These are phyloP conservation scores for Troilus luridus DNA, from an alignment of 2,888 invertebrate species.

Conservation along the genomic window DNA sequence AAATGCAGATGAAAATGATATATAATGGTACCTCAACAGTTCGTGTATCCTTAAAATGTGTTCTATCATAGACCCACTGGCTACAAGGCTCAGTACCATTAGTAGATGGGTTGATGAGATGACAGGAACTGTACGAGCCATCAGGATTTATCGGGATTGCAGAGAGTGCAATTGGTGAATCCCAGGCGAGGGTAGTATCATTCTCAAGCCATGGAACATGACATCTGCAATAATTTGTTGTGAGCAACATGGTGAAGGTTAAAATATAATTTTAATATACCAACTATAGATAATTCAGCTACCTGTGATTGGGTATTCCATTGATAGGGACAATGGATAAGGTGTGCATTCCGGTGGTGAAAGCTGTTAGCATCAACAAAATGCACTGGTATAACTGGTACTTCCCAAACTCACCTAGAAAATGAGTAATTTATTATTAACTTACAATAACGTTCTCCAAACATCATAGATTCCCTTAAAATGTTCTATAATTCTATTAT, in stretches of 20 bases:
- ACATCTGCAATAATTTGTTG: slow-evolving; percentile 72
- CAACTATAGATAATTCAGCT: slow-evolving; percentile 60
- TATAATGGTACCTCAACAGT: slow-evolving; percentile 73
- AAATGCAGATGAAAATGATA: neutral
- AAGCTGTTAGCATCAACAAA: slow-evolving; percentile 82
- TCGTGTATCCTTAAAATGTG: slow-evolving; percentile 80
- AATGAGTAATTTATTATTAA: slow-evolving; percentile 7
- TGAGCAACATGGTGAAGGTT: neutral
- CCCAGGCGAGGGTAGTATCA: slow-evolving; percentile 70
- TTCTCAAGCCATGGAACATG: slow-evolving; percentile 73
- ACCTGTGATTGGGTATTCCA: slow-evolving; percentile 82
- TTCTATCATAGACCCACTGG: slow-evolving; percentile 80
- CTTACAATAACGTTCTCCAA: neutral
- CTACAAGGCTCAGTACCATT: slow-evolving; percentile 69
- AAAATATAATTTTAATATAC: slow-evolving; percentile 5
- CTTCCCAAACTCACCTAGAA: slow-evolving; percentile 85
- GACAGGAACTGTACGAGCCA: slow-evolving; percentile 78
- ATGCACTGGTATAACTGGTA: slow-evolving; percentile 86
- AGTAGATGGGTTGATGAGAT: slow-evolving; percentile 69
- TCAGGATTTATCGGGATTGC: slow-evolving; percentile 74
- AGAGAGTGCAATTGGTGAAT: slow-evolving; percentile 73
- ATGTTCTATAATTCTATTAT: neutral
- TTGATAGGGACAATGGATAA: slow-evolving; percentile 84
- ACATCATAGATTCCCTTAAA: neutral
- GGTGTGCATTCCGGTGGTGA: slow-evolving; percentile 88